Conservation (phyloP, 2,113 vertebrate genomes). For the Otocyon megalotis region DNA sequence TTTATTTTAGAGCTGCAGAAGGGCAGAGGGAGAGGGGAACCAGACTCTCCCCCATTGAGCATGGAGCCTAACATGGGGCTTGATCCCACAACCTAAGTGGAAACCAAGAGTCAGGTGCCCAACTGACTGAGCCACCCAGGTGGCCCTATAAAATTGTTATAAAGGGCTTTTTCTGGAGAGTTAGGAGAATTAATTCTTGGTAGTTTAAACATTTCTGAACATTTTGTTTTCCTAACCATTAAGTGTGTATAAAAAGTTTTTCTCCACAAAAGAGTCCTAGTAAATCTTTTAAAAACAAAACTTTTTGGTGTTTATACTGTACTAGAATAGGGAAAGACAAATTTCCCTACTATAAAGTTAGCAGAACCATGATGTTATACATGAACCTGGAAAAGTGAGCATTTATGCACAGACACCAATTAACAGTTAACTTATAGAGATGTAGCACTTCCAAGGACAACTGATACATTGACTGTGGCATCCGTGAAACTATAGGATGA, state of each 20-base stretch:
- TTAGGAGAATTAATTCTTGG: not conserved
- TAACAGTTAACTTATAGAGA: not conserved
- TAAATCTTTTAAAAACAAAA: not conserved
- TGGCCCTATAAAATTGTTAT: not conserved
- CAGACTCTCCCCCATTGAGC: not conserved
- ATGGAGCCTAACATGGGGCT: not conserved
- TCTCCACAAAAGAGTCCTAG: not conserved
- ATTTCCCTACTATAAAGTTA: constrained; percentile 27
- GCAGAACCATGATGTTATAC: not conserved
- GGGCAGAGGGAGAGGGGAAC: not conserved
- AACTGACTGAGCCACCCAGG: not conserved
- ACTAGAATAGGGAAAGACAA: not conserved
- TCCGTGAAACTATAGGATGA: constrained; percentile 12
- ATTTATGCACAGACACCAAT: constrained; percentile 21
- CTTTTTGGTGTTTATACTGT: not conserved
- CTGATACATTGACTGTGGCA: not conserved
- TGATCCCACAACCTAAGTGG: not conserved
- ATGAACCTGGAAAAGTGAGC: constrained; percentile 19
- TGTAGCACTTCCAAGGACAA: constrained; percentile 5
- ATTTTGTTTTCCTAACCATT: not conserved
- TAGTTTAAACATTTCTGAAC: constrained; percentile 19
- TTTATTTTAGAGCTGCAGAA: not conserved
- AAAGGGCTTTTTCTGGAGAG: not conserved
- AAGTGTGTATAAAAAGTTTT: not conserved
- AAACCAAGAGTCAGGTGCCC: not conserved